Evolutionary conservation across 2,113 vertebrate species (phyloP).

Genomic region (Hiodon alosoides): DNA sequence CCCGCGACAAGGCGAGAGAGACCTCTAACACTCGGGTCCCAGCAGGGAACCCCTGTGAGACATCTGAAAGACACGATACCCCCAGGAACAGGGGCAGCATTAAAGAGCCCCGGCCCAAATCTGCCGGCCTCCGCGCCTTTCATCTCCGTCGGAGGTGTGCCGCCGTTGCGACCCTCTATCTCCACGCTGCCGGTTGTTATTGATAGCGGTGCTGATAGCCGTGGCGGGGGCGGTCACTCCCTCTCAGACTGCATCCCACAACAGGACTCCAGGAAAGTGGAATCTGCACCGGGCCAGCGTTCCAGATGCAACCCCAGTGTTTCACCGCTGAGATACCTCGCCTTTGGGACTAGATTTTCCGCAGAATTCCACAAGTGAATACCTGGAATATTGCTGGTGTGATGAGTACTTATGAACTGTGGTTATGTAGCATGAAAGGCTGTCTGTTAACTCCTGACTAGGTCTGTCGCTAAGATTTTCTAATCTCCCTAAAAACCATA

Average conservation of each 20-base stretch:
- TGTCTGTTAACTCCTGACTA: too few relatives aligned
- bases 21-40: constrained; percentile 38
- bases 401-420: too few relatives aligned
- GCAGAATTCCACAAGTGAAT: too few relatives aligned
- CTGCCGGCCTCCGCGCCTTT: constrained; percentile 61
- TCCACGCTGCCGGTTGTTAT: constrained; percentile 63
- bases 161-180: constrained; percentile 64
- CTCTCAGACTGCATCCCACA: background rate
- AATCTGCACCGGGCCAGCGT: background rate
- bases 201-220: constrained; percentile 48
- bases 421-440: too few relatives aligned
- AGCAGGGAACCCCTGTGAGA: constrained; percentile 46
- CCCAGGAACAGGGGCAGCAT: constrained; percentile 58
- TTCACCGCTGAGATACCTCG: too few relatives aligned
- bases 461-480: too few relatives aligned
- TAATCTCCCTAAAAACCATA: too few relatives aligned
- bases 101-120: constrained; percentile 42
- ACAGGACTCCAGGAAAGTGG: background rate
- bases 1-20: constrained; percentile 47
- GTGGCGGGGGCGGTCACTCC: background rate
- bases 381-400: too few relatives aligned
- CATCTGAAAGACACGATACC: constrained; percentile 44
- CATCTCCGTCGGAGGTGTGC: constrained; percentile 58
- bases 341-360: too few relatives aligned
- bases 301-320: background rate